Evolutionary conservation across 2,888 invertebrate genomes (phyloP), one percentile per base, ranked within the genome.

Genomic region (Esperia sulphurella): DNA sequence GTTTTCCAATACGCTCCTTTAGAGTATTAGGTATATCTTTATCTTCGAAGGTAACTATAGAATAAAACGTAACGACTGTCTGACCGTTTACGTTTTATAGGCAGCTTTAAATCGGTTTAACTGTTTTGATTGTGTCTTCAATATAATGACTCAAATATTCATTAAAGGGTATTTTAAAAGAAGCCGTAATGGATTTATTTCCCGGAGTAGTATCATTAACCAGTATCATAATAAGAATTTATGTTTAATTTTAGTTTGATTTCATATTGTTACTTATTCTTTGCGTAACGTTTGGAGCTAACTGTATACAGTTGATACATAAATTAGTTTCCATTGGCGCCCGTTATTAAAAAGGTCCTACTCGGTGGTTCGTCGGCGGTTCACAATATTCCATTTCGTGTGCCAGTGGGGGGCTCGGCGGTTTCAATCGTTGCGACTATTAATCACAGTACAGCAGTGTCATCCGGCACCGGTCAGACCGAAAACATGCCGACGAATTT

Each of bases 401-500:
- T 82, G 75, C 72, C 89, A 83, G 89, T 88, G 87, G 89, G 89
- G 85, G 76, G 89, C 72, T 76, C 77, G 75, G 67, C 73, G 72
- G 71, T 78, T 82, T 83, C 87, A 86, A 87, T 86, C 83, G 84
- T 71, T 71, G 78, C 78, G 75, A 86, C 87, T 78, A 89, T 89
- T 87, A 88, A 89, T 89, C 89, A 89, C 72, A 79, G 83, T 84
- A 82, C 65, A 80, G 89, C 88, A 79, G 72, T 89, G 89, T 89
- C 89, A 89, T 89, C 83, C 79, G 71, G 76, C 75, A 69, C 60
- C 76, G 77, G 74, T 65, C 76, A 71, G 74, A 64, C 69, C 75
- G 39, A 78, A 75, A 79, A 76, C 75, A 70, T 59, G 71, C 58
- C 59, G 61, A 70, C 74, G 70, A 73, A 77, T 79, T 78, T 76